Percentiles rank a stretch among this genome's conserved stretches.
phyloP scores from a whole-genome alignment of 2,888 invertebrate species.

The Trilocha varians region DNA sequence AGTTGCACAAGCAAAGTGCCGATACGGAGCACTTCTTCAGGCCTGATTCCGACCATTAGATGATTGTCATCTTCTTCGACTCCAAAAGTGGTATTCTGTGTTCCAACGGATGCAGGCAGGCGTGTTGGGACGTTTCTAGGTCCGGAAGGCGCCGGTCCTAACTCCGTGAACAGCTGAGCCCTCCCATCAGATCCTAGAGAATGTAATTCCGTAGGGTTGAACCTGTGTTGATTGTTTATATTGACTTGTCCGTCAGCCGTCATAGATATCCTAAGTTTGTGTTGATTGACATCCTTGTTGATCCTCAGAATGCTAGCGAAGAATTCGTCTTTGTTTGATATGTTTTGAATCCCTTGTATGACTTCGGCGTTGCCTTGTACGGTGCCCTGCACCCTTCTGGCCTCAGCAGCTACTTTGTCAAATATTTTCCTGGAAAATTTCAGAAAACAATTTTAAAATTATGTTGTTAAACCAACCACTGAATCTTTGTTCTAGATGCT shows the following conservation, averaged over 20 bases:
- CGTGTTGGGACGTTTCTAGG: conserved; percentile 43
- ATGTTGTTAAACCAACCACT: no score
- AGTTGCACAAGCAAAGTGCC: conserved; percentile 45
- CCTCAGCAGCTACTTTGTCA: conserved; percentile 71
- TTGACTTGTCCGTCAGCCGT: conserved; percentile 58
- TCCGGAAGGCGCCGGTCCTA: conserved; percentile 41
- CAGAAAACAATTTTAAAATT: no score
- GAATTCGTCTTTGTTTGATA: conserved; percentile 69
- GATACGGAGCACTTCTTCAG: conserved; percentile 53
- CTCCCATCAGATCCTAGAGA: conserved; percentile 41
- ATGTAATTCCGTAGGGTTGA: conserved; percentile 48
- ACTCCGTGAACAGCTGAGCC: conserved; percentile 37
- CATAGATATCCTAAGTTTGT: conserved; percentile 63
- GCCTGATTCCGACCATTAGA: conserved; percentile 46
- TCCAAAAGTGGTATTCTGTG: no score
- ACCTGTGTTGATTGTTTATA: conserved; percentile 54
- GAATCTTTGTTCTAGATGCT: no score
- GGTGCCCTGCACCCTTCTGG: conserved; percentile 58
- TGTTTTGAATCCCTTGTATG: conserved; percentile 65
- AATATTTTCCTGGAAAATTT: conserved; percentile 65
- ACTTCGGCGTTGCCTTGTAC: conserved; percentile 70
- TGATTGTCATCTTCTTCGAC: conserved; percentile 31
- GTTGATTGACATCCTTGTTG: conserved; percentile 68
- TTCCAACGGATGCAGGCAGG: conserved; percentile 13
- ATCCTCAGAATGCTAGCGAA: conserved; percentile 67